These are phyloP conservation scores for Umimayanthus kanabou DNA, from an alignment of 92 coral and sea anemone species.

Conservation along the genomic window DNA sequence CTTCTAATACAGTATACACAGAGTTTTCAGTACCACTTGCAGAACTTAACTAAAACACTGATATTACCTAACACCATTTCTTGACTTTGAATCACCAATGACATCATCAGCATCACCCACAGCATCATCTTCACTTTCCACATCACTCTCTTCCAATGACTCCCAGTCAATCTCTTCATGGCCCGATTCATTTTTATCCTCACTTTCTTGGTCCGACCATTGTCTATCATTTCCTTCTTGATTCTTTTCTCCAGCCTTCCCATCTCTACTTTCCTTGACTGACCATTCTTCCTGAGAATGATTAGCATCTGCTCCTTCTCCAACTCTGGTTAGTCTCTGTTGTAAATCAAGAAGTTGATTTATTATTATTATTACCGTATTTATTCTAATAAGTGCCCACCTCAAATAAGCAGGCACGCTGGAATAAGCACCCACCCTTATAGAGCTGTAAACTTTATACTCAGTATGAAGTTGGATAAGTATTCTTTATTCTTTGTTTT, in stretches of 20 bases:
- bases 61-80: background rate
- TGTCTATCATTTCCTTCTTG: background rate
- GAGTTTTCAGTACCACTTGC: background rate
- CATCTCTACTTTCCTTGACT: background rate
- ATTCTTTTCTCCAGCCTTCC: background rate
- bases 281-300: background rate
- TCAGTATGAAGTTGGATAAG: background rate
- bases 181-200: background rate
- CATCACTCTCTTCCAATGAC: background rate
- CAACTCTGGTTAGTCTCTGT: background rate
- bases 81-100: constrained; percentile 10
- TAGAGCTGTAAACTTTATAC: too few relatives aligned
- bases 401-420: too few relatives aligned
- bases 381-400: too few relatives aligned
- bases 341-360: background rate
- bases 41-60: background rate
- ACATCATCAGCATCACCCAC: background rate
- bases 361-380: background rate
- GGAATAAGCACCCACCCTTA: too few relatives aligned
- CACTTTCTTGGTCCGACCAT: too few relatives aligned
- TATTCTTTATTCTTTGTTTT: background rate
- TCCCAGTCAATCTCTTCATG: constrained; percentile 14
- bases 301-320: background rate
- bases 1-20: background rate
- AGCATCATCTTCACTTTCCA: background rate